Percentiles rank a stretch among this genome's conserved stretches.
Conservation (phyloP, 37 sponge, comb jelly and placozoan genomes). For the Corticium candelabrum region DNA sequence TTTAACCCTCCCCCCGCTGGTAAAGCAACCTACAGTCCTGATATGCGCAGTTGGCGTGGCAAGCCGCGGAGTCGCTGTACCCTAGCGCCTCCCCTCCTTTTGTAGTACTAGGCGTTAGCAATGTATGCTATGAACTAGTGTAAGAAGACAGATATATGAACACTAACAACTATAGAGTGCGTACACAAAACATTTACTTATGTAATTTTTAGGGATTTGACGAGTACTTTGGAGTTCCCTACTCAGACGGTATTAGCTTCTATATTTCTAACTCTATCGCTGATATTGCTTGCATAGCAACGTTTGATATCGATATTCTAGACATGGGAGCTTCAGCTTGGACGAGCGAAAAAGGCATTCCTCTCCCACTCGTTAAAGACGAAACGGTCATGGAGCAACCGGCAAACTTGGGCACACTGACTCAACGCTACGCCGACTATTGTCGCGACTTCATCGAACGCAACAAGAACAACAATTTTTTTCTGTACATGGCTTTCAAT, state of each 20-base stretch:
- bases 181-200: too few species aligned
- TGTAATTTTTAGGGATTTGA: slow-evolving; percentile 3
- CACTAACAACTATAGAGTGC: too few species aligned
- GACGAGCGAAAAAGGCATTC: too few species aligned
- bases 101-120: too few species aligned
- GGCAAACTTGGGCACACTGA: not conserved
- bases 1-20: too few species aligned
- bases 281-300: too few species aligned
- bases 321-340: not conserved
- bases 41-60: too few species aligned
- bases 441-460: not conserved
- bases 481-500: slow-evolving; percentile 6
- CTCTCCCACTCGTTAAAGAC: not conserved
- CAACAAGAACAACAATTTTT: not conserved
- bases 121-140: too few species aligned
- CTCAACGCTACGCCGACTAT: slow-evolving; percentile 10
- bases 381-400: not conserved
- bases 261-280: not conserved
- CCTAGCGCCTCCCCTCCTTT: too few species aligned
- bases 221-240: slow-evolving; percentile 10
- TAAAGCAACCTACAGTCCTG: too few species aligned
- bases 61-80: too few species aligned
- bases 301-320: not conserved
- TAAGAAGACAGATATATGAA: too few species aligned
- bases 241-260: slow-evolving; percentile 5